Conservation (phyloP, 2,888 invertebrate genomes). For the Acronicta leporina region DNA sequence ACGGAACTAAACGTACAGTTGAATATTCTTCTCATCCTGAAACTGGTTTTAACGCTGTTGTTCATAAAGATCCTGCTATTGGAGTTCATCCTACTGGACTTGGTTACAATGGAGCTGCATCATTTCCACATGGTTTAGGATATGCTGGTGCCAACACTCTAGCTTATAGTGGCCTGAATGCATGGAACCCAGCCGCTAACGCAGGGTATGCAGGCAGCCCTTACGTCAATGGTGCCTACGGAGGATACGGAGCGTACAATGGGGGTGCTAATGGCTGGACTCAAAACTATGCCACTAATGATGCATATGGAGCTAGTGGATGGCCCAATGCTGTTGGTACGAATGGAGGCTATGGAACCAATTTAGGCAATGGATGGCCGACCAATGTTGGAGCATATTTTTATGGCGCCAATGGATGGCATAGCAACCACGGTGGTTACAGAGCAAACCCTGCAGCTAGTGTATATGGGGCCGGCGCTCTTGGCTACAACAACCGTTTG, state of each 20-base stretch:
- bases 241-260: conserved; percentile 24
- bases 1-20: conserved; percentile 89
- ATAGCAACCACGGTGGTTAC: conserved; percentile 15
- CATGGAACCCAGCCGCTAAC: conserved; percentile 25
- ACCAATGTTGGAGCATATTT: conserved; percentile 23
- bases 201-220: conserved; percentile 4
- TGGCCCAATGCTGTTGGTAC: conserved; percentile 10
- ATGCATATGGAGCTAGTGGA: conserved; percentile 8
- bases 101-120: conserved; percentile 78
- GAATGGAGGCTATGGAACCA: conserved; percentile 1
- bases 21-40: conserved; percentile 84
- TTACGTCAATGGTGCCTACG: conserved; percentile 7
- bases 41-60: conserved; percentile 74
- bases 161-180: conserved; percentile 42
- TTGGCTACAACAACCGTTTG: conserved; percentile 20
- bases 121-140: conserved; percentile 59
- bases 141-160: conserved; percentile 60
- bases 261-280: conserved; percentile 22
- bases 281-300: conserved; percentile 7
- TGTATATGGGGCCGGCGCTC: conserved; percentile 24
- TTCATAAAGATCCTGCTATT: conserved; percentile 71
- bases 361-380: conserved; percentile 23
- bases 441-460: conserved; percentile 2
- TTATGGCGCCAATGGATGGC: conserved; percentile 32
- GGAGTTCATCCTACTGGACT: conserved; percentile 59